Base-by-base conservation (phyloP, 2,888 invertebrate genomes). In the Laspeyria flexula region DNA sequence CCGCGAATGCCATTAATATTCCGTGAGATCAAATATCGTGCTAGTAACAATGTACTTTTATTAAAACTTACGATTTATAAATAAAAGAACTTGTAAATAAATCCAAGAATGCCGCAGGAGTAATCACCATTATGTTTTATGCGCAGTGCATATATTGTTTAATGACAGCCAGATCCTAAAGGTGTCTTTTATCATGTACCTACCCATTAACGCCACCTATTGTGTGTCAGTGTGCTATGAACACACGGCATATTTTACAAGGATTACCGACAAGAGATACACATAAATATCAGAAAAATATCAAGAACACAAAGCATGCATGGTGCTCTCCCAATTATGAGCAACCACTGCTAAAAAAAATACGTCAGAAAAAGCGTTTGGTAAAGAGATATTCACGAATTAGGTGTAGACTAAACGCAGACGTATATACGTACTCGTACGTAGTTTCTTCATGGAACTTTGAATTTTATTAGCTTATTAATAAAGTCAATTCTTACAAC, bases 1-100 rank as follows among this genome's bases (percentile, higher is more conserved):
- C 29, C 29, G 15, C 27, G 11, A 30, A 40, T 46, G 39, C 40
- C 40, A 40, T 40, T 34, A 5, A 25, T 16, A 33, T 23, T 1
- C 15, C 15, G 21, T 31, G 23, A 12, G 21, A 23, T 13, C 13
- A 13, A 33, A 33, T 12, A 13, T 15, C 12, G 23, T 5, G 42
- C n/a, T 23, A 16, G 23, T 4, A 42, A 23, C 13, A 42, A 21
- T 31, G 21, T 16, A 29, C 40, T 31, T 13, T 7, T 13, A 13
- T 11, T n/a, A n/a, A n/a, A 13, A 31, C 31, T 12, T 13, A 13
- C 6, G 25, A 6, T 25, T 25, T 25, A 25, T 25, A 25, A 25
- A 25, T 25, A 25, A 25, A 1, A 1, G 7, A 7, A 7, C 6
- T 3, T 25, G 25, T 25, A 25, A 25, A 25, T 25, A 6, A 25